Evolutionary conservation across 2,888 invertebrate species (phyloP).

Genomic region (Rhingia campestris): DNA sequence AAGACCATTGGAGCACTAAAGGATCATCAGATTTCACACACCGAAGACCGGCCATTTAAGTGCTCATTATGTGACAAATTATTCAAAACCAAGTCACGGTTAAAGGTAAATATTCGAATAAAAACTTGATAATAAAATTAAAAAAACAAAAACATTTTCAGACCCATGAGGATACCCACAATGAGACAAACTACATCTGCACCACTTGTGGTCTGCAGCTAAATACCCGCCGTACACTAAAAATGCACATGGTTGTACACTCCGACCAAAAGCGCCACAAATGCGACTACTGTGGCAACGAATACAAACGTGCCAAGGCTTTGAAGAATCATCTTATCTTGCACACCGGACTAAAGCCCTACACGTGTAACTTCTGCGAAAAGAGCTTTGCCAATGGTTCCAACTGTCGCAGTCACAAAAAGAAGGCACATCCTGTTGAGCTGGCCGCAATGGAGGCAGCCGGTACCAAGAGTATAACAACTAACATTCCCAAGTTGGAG

Average conservation of each 20-base stretch:
- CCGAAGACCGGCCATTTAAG: slow-evolving; percentile 82
- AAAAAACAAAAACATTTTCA: slow-evolving; percentile 59
- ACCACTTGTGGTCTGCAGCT: slow-evolving; percentile 80
- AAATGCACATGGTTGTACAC: slow-evolving; percentile 80
- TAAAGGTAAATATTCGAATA: slow-evolving; percentile 73
- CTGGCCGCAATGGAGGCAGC: slow-evolving; percentile 81
- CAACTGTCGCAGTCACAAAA: slow-evolving; percentile 82
- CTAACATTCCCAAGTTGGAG: slow-evolving; percentile 80
- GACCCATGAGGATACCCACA: slow-evolving; percentile 80
- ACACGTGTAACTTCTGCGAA: slow-evolving; percentile 82
- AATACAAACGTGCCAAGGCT: slow-evolving; percentile 82
- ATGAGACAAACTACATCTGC: slow-evolving; percentile 80
- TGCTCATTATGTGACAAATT: slow-evolving; percentile 81
- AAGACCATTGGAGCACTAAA: slow-evolving; percentile 83
- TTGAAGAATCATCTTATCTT: slow-evolving; percentile 82
- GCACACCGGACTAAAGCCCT: slow-evolving; percentile 82
- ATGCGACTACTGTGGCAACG: slow-evolving; percentile 80
- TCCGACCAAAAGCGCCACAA: slow-evolving; percentile 81
- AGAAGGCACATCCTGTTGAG: slow-evolving; percentile 81
- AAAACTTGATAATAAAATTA: background rate
- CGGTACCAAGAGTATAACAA: slow-evolving; percentile 78
- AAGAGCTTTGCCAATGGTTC: slow-evolving; percentile 82
- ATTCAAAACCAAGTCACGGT: slow-evolving; percentile 80
- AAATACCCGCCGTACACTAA: slow-evolving; percentile 79
- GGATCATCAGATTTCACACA: slow-evolving; percentile 83